These are phyloP conservation scores for Ursus arctos DNA, from an alignment of 2,113 vertebrate genomes.

Conservation along the genomic window DNA sequence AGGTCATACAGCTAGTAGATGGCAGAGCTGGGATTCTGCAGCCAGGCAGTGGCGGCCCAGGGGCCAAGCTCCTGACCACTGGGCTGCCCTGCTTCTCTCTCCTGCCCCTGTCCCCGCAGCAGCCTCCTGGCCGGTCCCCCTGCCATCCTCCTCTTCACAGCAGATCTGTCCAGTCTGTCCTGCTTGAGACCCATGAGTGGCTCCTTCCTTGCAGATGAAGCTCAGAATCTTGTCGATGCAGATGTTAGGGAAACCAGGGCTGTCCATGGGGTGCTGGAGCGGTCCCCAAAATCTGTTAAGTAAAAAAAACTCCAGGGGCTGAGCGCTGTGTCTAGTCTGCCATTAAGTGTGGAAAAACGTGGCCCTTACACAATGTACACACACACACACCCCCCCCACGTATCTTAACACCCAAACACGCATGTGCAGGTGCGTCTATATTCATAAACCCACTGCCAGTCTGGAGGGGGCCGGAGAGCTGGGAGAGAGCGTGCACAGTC, in stretches of 20 bases:
- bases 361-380: neutral
- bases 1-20: neutral
- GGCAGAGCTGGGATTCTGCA: neutral
- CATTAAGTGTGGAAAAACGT: neutral
- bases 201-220: neutral
- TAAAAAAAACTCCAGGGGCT: neutral
- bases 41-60: too few relatives aligned
- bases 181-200: neutral
- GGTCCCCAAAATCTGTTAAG: too few relatives aligned
- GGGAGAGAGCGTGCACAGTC: accelerated
- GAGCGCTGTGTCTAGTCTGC: neutral
- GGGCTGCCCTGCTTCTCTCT: accelerated
- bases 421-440: accelerated
- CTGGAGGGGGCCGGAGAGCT: neutral
- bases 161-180: neutral
- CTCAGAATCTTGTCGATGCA: neutral
- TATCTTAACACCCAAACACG: accelerated
- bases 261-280: accelerated
- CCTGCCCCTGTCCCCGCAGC: accelerated
- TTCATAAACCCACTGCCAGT: accelerated
- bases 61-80: accelerated
- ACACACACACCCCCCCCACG: accelerated
- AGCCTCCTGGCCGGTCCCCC: neutral
- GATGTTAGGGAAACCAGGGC: neutral
- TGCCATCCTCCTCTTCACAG: neutral